A percentile compares a stretch with the other conserved stretches of the same genome.
Evolutionary conservation across 2,113 vertebrate genomes (phyloP).

Genomic region (Gadus chalcogrammus): DNA sequence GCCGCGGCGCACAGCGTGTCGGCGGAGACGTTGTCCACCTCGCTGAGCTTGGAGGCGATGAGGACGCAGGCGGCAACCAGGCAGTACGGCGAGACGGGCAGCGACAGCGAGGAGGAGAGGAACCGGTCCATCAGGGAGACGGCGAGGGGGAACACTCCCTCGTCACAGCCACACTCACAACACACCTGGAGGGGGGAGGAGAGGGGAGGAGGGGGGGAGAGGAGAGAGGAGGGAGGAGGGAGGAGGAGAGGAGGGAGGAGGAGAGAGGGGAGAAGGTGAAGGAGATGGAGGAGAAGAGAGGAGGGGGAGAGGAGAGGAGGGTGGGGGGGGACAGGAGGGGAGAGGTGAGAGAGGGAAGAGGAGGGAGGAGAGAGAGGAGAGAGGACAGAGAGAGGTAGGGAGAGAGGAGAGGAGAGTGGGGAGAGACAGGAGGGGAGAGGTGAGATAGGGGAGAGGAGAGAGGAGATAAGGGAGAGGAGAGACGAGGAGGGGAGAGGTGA

Average conservation of each 20-base stretch:
- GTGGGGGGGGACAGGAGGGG: too few relatives aligned
- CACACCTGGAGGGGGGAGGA: constrained; percentile 64
- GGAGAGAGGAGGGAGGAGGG: too few relatives aligned
- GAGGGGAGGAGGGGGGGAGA: not conserved
- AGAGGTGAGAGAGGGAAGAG: not conserved
- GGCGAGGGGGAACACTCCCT: constrained; percentile 72
- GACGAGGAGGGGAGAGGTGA: not conserved
- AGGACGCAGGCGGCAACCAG: constrained; percentile 73
- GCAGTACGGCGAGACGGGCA: constrained; percentile 61
- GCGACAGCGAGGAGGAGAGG: constrained; percentile 62
- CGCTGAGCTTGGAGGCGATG: constrained; percentile 75
- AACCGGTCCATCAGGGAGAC: constrained; percentile 76
- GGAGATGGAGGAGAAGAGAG: not conserved
- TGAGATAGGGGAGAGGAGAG: not conserved
- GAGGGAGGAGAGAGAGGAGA: not conserved
- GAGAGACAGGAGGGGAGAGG: too few relatives aligned
- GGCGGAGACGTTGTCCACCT: constrained; percentile 62
- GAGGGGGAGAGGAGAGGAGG: not conserved
- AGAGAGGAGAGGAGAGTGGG: too few relatives aligned
- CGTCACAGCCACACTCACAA: constrained; percentile 70
- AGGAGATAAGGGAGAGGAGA: not conserved
- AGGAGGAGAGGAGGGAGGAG: too few relatives aligned
- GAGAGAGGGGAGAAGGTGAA: too few relatives aligned
- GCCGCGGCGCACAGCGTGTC: constrained; percentile 71
- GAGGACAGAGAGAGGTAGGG: not conserved